Base-by-base conservation (phyloP, 2,888 invertebrate species). In the Lycia hirtaria region DNA sequence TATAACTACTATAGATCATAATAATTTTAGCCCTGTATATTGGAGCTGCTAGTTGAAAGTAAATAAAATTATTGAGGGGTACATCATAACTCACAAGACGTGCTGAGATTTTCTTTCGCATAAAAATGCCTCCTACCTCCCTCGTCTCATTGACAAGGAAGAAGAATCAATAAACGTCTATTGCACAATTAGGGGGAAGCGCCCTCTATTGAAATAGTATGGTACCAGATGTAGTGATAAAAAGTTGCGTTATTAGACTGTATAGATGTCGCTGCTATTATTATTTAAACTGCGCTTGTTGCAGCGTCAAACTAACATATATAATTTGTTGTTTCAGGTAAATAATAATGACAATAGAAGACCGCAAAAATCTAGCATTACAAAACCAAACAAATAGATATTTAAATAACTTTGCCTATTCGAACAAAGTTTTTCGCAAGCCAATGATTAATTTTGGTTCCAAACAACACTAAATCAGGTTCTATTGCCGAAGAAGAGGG, bases 201-300 rank as follows among this genome's bases (percentile, higher is more conserved):
- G 64, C 62, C 57, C 62, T 71, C 80, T 79, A 69, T 44, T 60
- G 69, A 68, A 22, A 56, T 14, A 26, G 4, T 9, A 32, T 15
- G 17, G 70, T 63, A 78, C 69, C 71, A 65, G n/a, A n/a, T 50
- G 0, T 20, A 22, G 6, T 10, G 37, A 35, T 32, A n/a, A 15
- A 45, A 45, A 35, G 49, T 60, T 33, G 41, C 20, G 1, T n/a
- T 17, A 30, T 50, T 54, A 3, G 40, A 45, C 41, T 15, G 35
- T 35, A 65, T 65, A 79, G 80, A 71, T 75, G 78, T 70, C 77
- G 72, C 51, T 71, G 51, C 53, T 26, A 28, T 33, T 15, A n/a
- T 19, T 37, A 19, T 9, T 4, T 37, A n/a, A n/a, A 37, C n/a
- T 19, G 19, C 17, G 10, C 2, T 12, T 19, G 9, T 7, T 19